Evolutionary conservation across 1,140 invertebrate species (phyloP).

Genomic region (Sarcophaga peregrina): DNA sequence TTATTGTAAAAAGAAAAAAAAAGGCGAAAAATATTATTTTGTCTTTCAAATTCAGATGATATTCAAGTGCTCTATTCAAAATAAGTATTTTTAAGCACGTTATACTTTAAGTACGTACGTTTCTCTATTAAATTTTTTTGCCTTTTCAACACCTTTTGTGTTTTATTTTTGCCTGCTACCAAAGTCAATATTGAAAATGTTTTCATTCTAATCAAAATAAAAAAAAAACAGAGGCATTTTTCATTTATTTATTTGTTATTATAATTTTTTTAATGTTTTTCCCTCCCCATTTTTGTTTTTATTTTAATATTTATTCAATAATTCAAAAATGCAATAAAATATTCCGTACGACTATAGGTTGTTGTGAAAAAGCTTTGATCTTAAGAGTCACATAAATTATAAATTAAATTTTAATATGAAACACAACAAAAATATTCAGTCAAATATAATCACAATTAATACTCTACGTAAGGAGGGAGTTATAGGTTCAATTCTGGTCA

Average conservation of each 20-base stretch:
- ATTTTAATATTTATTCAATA: not conserved
- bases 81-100: too few relatives aligned
- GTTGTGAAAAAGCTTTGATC: slow-evolving; percentile 11
- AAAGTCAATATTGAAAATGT: not conserved
- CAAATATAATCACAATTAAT: too few relatives aligned
- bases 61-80: too few relatives aligned
- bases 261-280: not conserved
- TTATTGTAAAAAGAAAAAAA: too few relatives aligned
- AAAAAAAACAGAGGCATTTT: not conserved
- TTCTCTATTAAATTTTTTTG: not conserved
- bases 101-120: too few relatives aligned
- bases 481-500: too few relatives aligned
- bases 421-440: too few relatives aligned
- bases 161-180: not conserved
- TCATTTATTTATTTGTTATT: not conserved
- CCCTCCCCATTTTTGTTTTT: not conserved
- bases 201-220: too few relatives aligned
- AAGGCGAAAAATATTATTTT: too few relatives aligned
- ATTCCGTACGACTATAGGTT: not conserved
- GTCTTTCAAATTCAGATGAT: too few relatives aligned
- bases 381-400: not conserved
- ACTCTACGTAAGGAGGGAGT: too few relatives aligned
- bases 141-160: not conserved
- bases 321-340: not conserved
- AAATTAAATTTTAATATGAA: not conserved